A percentile compares a stretch with the other conserved stretches of the same genome.
phyloP scores from a whole-genome alignment of 2,888 invertebrate genomes.

The Acanthopleura granulata region DNA sequence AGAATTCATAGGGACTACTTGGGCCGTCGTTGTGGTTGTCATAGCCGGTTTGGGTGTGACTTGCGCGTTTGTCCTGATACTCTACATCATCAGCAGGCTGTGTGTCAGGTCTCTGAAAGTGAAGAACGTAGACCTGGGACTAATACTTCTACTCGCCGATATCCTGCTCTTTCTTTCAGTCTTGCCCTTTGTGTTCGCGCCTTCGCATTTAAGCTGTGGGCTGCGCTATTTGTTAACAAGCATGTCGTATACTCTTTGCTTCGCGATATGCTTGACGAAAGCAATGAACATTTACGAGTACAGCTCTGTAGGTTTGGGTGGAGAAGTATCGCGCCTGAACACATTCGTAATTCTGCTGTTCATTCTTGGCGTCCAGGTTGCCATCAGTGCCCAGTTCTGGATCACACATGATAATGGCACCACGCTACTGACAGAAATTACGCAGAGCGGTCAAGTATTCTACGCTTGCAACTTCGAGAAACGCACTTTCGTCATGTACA shows the following conservation, averaged over 20 bases:
- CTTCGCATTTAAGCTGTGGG: slow-evolving; percentile 67
- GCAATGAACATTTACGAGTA: slow-evolving; percentile 92
- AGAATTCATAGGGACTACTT: slow-evolving; percentile 72
- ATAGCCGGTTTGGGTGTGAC: slow-evolving; percentile 86
- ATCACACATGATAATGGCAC: slow-evolving; percentile 51
- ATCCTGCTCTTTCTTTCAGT: slow-evolving; percentile 67
- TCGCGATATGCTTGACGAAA: slow-evolving; percentile 91
- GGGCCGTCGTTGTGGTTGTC: slow-evolving; percentile 90
- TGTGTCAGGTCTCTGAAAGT: slow-evolving; percentile 45
- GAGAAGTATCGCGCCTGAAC: slow-evolving; percentile 80
- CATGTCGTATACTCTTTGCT: slow-evolving; percentile 79
- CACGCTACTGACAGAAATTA: slow-evolving; percentile 17
- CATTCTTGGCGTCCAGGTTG: slow-evolving; percentile 82
- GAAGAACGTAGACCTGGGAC: slow-evolving; percentile 63
- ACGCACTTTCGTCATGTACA: slow-evolving; percentile 75
- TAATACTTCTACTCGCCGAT: slow-evolving; percentile 69
- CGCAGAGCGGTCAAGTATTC: slow-evolving; percentile 63
- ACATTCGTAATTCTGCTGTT: slow-evolving; percentile 88
- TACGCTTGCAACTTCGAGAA: slow-evolving; percentile 52
- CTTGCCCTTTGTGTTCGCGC: slow-evolving; percentile 68
- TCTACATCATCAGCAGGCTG: slow-evolving; percentile 87
- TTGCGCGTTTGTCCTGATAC: slow-evolving; percentile 85
- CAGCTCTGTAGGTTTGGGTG: slow-evolving; percentile 83
- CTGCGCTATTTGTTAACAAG: slow-evolving; percentile 69
- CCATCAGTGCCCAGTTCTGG: slow-evolving; percentile 67